These are phyloP conservation scores for Rhinogobio ventralis DNA, from an alignment of 2,797 vertebrate genomes.

Conservation along the genomic window DNA sequence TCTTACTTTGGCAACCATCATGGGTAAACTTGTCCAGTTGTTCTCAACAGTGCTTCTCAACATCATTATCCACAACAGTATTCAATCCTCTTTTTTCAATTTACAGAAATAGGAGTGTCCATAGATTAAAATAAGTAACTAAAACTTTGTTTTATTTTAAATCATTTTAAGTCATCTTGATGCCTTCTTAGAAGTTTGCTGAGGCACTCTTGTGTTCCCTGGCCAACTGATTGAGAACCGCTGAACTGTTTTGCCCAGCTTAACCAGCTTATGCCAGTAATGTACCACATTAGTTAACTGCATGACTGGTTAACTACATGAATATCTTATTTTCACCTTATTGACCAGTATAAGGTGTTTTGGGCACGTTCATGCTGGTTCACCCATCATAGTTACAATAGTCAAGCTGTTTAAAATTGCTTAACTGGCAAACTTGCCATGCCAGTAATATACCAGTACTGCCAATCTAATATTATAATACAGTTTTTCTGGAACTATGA, in stretches of 20 bases:
- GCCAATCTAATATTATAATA: background rate
- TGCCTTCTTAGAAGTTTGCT: background rate
- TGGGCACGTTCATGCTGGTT: background rate
- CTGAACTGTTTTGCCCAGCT: background rate
- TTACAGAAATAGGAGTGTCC: background rate
- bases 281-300: background rate
- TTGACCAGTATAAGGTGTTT: background rate
- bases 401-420: background rate
- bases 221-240: background rate
- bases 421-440: background rate
- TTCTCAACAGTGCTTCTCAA: background rate
- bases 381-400: background rate
- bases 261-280: background rate
- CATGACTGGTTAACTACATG: background rate
- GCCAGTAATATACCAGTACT: background rate
- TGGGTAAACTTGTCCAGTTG: background rate
- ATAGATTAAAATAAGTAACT: background rate
- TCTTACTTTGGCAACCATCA: background rate
- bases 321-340: background rate
- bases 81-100: background rate
- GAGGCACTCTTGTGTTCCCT: background rate
- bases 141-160: background rate
- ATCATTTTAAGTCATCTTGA: background rate
- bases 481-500: too few relatives aligned
- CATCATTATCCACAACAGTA: background rate